These are phyloP conservation scores for Cyrtodaria siliqua DNA, from an alignment of 2,888 invertebrate genomes.

Conservation along the genomic window DNA sequence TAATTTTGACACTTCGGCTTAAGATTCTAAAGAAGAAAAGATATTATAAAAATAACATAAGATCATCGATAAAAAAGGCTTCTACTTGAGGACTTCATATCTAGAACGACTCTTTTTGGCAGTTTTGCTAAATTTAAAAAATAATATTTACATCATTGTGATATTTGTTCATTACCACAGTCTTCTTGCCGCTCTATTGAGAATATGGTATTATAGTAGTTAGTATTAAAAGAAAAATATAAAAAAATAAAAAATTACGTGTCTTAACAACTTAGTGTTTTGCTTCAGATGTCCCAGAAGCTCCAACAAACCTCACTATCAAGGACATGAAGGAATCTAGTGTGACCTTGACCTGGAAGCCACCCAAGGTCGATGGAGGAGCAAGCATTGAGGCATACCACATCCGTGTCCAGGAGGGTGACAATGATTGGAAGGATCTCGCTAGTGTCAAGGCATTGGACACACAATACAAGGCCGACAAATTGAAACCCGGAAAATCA, in stretches of 20 bases:
- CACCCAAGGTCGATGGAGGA: constrained; percentile 85
- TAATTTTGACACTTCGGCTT: too few species aligned
- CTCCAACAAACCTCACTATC: constrained; percentile 70
- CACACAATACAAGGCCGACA: constrained; percentile 76
- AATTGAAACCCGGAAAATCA: constrained; percentile 77
- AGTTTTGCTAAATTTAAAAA: too few species aligned
- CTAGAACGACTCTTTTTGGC: too few species aligned
- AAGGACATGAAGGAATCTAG: constrained; percentile 73
- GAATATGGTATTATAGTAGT: neutral
- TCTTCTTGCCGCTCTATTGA: too few species aligned
- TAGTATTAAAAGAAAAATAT: neutral
- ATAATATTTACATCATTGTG: too few species aligned
- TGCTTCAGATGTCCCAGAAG: constrained; percentile 76
- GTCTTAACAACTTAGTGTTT: neutral
- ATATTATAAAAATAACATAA: too few species aligned
- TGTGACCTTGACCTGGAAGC: constrained; percentile 84
- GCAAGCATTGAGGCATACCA: constrained; percentile 83
- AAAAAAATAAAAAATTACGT: neutral
- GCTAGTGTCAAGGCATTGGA: constrained; percentile 92
- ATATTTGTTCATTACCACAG: too few species aligned
- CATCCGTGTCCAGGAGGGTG: constrained; percentile 88
- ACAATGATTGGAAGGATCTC: constrained; percentile 93
- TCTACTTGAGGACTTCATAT: too few species aligned
- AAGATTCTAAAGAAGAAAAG: too few species aligned
- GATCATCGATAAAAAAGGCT: too few species aligned